Evolutionary conservation across 2,113 vertebrate species (phyloP).

Genomic region (Callopanchax toddi): DNA sequence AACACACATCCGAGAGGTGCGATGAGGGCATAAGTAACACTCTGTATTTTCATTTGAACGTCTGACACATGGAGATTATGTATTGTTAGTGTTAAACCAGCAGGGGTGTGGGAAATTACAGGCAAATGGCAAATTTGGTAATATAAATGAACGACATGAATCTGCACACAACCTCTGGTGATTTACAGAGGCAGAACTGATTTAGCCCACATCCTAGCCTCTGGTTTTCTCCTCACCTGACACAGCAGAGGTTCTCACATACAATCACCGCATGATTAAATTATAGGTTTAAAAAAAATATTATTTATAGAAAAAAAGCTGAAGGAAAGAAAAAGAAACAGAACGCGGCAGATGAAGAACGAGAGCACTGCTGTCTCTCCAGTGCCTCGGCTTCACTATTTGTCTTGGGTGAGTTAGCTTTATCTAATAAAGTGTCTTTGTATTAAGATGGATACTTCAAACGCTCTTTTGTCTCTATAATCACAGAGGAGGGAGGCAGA

Average conservation of each 20-base stretch:
- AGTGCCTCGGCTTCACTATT: conserved; percentile 67
- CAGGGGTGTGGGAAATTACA: conserved; percentile 22
- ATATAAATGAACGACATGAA: conserved; percentile 65
- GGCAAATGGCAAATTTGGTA: conserved; percentile 42
- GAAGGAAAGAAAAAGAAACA: conserved; percentile 34
- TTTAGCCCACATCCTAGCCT: conserved; percentile 33
- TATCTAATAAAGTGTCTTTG: conserved; percentile 85
- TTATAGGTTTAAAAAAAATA: conserved; percentile 11
- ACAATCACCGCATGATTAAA: conserved; percentile 34
- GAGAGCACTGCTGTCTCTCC: conserved; percentile 63
- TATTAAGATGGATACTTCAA: conserved; percentile 85
- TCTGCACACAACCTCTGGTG: conserved; percentile 48
- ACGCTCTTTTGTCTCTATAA: conserved; percentile 82
- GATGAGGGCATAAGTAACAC: conserved; percentile 73
- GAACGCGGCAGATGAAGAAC: conserved; percentile 50
- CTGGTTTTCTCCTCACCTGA: conserved; percentile 45
- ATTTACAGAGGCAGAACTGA: conserved; percentile 38
- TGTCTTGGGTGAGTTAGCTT: conserved; percentile 83
- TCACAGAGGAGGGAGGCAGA: conserved; percentile 81
- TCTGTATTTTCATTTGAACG: conserved; percentile 69
- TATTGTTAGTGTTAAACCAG: conserved; percentile 69
- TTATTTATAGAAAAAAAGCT: conserved; percentile 31
- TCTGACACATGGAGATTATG: conserved; percentile 71
- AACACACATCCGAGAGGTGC: conserved; percentile 56
- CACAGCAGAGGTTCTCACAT: conserved; percentile 19